Base-by-base conservation (phyloP, 2,888 invertebrate species). In the Xanthorhoe designata region DNA sequence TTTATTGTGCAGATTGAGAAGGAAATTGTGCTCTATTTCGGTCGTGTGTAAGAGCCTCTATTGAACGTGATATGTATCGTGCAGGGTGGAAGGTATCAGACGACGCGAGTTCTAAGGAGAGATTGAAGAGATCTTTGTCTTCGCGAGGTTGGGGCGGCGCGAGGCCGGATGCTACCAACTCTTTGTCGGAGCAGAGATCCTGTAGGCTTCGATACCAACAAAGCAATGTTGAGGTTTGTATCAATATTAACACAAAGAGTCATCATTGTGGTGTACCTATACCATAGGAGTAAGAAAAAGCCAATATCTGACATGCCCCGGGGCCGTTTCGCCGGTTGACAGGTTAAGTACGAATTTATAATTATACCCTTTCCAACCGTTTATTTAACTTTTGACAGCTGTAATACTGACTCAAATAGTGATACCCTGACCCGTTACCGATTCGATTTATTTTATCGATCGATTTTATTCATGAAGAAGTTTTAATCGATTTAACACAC, bases 151-250 rank as follows among this genome's bases (percentile, higher is more conserved):
- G 96, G 94, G 91, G 91, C 19, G 91, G 90, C 51, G 86, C 94
- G 29, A 81, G 94, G 17, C 95, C 96, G 13, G 96, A 96, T 76
- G 94, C 95, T 78, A 94, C 95, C 71, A 96, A 96, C 85, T 94
- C 95, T 32, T 88, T 96, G 68, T 92, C 94, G 2, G 95, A 95
- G 57, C 95, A 95, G 75, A 94, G 95, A 32, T 90, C 95, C 54
- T 98, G 98, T 80, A 94, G 97, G 15, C 94, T 98, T 45, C 94
- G 98, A 62, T 98, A 98, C 85, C 99, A 99, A 83, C 98, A 99
- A 86, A 97, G 98, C 77, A 96, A 97, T 35, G 96, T 99, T 17
- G 98, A 98, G 91, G 98, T 94, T 75, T 70, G 82, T 77, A 68
- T 56, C 68, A 60, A 29, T 5, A 47, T 47, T 6, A 24, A 24